These are phyloP conservation scores for Numida meleagris DNA, from an alignment of 2,113 vertebrate species.

Conservation along the genomic window DNA sequence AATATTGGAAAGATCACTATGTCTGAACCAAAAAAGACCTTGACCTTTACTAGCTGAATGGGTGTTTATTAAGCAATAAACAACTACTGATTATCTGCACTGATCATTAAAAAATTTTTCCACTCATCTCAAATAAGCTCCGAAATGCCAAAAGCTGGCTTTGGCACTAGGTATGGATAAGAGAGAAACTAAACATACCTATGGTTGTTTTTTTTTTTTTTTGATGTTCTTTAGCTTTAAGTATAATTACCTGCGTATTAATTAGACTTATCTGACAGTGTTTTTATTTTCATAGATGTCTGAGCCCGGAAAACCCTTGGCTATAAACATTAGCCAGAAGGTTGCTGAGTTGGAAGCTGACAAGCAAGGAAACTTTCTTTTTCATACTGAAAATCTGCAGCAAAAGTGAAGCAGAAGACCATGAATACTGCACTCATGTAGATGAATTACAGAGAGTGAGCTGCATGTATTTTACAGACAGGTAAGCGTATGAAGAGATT, in stretches of 20 bases:
- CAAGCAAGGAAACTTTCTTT: not conserved
- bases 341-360: not conserved
- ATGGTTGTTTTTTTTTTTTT: not conserved
- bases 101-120: not conserved
- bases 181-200: not conserved
- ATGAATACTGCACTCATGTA: not conserved
- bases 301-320: not conserved
- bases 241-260: not conserved
- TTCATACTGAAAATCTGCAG: not conserved
- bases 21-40: constrained; percentile 35
- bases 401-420: not conserved
- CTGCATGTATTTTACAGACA: not conserved
- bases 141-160: not conserved
- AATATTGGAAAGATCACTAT: not conserved
- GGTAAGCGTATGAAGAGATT: not conserved
- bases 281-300: not conserved
- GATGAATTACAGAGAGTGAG: not conserved
- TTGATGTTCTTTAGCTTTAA: not conserved
- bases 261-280: not conserved
- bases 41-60: constrained; percentile 58
- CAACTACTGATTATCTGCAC: not conserved
- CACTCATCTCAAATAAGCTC: not conserved
- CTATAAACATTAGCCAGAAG: not conserved
- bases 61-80: constrained; percentile 44
- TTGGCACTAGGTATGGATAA: not conserved